phyloP scores from a whole-genome alignment of 2,888 invertebrate species.

The Metacarcinus magister region DNA sequence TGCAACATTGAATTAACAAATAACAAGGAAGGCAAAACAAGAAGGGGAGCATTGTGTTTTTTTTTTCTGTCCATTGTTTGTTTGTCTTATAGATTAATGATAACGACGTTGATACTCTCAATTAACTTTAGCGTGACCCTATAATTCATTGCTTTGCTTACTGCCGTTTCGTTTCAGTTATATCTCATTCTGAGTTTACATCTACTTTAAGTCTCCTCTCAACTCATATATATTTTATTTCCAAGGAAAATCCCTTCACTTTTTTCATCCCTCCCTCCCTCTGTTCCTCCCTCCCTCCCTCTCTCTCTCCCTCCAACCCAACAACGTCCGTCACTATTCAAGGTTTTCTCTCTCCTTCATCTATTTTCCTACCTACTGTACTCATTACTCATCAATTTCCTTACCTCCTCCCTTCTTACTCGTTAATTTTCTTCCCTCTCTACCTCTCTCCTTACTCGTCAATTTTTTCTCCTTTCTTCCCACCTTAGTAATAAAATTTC shows the following conservation, averaged over 20 bases:
- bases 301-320: too few species aligned
- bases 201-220: background rate
- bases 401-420: background rate
- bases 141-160: background rate
- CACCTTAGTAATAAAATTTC: constrained; percentile 1
- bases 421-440: background rate
- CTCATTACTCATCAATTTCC: constrained; percentile 1
- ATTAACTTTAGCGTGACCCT: background rate
- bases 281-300: background rate
- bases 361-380: background rate
- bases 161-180: background rate
- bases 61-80: background rate
- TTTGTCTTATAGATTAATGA: background rate
- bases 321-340: too few species aligned
- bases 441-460: background rate
- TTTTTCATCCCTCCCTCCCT: background rate
- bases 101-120: background rate
- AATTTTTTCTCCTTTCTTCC: background rate
- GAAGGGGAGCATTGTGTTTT: background rate
- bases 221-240: background rate
- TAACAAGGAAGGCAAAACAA: background rate
- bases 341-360: background rate
- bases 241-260: background rate
- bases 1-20: too few species aligned
- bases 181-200: background rate